phyloP scores from a whole-genome alignment of 1,140 invertebrate genomes.

The Heliconius congener region DNA sequence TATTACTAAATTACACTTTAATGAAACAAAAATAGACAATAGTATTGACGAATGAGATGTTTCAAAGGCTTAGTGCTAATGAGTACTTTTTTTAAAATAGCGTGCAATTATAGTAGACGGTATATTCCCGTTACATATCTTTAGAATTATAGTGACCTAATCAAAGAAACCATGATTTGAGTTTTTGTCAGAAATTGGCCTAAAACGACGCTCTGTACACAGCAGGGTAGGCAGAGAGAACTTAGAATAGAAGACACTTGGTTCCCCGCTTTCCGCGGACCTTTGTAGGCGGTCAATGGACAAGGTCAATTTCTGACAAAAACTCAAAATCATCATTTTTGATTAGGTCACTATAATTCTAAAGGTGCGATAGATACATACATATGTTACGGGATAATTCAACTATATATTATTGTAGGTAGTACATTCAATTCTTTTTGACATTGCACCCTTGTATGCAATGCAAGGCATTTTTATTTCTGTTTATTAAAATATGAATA shows the following conservation, averaged over 20 bases:
- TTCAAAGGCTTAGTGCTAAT: neutral
- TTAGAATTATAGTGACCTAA: no score
- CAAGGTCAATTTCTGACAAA: no score
- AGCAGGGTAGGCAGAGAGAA: no score
- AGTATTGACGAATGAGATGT: neutral
- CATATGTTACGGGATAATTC: neutral
- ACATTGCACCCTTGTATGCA: neutral
- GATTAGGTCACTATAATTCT: no score
- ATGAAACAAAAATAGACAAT: neutral
- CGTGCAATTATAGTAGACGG: neutral
- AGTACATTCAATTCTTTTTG: neutral
- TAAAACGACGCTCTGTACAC: no score
- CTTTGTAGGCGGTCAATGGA: no score
- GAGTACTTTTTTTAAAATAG: neutral
- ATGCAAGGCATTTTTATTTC: neutral
- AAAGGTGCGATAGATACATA: neutral
- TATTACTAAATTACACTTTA: neutral
- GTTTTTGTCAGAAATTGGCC: no score
- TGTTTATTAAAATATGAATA: neutral
- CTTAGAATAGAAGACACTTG: no score
- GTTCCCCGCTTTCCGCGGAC: no score
- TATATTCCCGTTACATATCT: neutral
- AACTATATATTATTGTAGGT: neutral
- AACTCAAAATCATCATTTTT: no score
- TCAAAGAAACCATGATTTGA: no score